Base-by-base conservation (phyloP, 2,888 invertebrate genomes). In the Sinotaia quadrata region DNA sequence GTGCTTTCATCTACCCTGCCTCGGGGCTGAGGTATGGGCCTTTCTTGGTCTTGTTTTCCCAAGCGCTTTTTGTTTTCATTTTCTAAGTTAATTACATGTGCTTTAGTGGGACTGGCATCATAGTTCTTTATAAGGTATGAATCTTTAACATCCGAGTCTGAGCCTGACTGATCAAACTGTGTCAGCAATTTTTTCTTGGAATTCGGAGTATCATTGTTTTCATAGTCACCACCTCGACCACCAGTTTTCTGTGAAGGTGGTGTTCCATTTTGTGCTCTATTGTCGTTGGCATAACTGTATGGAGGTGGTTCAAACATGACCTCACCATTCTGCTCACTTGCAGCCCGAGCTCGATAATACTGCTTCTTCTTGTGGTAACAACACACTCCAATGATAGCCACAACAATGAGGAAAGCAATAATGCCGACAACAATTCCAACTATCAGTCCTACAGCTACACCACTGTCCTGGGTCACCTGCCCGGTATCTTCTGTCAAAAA, bases 351-450 rank as follows among this genome's bases (percentile, higher is more conserved):
- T 15, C 33, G 12, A 10, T 62, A 49, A n/a, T 44, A 47, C 12
- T 41, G n/a, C 24, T 37, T 68, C 37, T 76, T 73, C 49, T 73
- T 78, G 7, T 74, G 63, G 56, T 78, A 81, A 63, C 82, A 82
- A 63, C 82, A 83, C 10, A 79, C 69, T 1, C 75, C 77, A 18
- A 81, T 49, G 41, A 81, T 74, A 18, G 76, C 69, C 2, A 78
- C 44, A 10, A 83, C 60, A 27, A 82, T 67, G 12, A 84, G 69
- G 15, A 82, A 54, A 4, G 69, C 75, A 63, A 83, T 76, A 18
- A 82, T 69, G n/a, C 77, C 78, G 12, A 74, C 79, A 4, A 80
- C 79, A 24, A 82, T 75, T 12, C 84, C 84, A 31, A 78, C 77
- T 27, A 84, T 76, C 31, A 82, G 51, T 0, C 81, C 81, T 12